These are phyloP conservation scores for Beris morrisii DNA, from an alignment of 2,888 invertebrate genomes.

Conservation along the genomic window DNA sequence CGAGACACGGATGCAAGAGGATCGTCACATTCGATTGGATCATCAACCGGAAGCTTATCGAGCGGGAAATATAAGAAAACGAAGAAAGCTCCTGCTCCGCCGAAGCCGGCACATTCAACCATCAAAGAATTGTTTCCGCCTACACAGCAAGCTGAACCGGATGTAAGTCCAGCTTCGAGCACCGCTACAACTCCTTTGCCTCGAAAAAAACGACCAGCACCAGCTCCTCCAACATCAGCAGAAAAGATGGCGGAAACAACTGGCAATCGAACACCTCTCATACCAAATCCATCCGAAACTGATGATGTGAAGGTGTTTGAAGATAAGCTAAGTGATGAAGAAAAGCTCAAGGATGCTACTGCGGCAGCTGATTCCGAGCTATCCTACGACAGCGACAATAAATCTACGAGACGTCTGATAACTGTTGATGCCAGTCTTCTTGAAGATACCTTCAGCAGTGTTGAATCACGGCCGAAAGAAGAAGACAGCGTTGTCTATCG, in stretches of 20 bases:
- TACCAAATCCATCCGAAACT: background rate
- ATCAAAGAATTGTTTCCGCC: slow-evolving; percentile 34
- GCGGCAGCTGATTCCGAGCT: background rate
- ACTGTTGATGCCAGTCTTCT: slow-evolving; percentile 46
- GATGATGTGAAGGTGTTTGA: slow-evolving; percentile 44
- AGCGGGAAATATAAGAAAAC: slow-evolving; percentile 42
- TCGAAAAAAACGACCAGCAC: slow-evolving; percentile 68
- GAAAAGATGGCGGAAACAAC: background rate
- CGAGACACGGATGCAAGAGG: slow-evolving; percentile 46
- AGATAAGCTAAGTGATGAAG: slow-evolving; percentile 44
- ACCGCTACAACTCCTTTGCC: slow-evolving; percentile 55
- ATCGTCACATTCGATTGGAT: slow-evolving; percentile 47
- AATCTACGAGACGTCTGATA: slow-evolving; percentile 44
- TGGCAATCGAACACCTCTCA: background rate
- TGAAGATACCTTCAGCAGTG: slow-evolving; percentile 38
- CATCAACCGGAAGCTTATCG: slow-evolving; percentile 44
- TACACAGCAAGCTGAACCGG: slow-evolving; percentile 39
- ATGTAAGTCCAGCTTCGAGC: slow-evolving; percentile 47
- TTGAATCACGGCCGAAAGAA: slow-evolving; percentile 38
- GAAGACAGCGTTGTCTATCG: slow-evolving; percentile 48
- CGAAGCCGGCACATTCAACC: slow-evolving; percentile 43
- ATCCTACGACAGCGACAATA: slow-evolving; percentile 2
- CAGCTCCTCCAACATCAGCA: slow-evolving; percentile 60
- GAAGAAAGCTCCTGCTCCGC: slow-evolving; percentile 49
- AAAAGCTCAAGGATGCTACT: slow-evolving; percentile 22